Evolutionary conservation across 2,113 vertebrate genomes (phyloP).

Genomic region (Hippopotamus amphibius): DNA sequence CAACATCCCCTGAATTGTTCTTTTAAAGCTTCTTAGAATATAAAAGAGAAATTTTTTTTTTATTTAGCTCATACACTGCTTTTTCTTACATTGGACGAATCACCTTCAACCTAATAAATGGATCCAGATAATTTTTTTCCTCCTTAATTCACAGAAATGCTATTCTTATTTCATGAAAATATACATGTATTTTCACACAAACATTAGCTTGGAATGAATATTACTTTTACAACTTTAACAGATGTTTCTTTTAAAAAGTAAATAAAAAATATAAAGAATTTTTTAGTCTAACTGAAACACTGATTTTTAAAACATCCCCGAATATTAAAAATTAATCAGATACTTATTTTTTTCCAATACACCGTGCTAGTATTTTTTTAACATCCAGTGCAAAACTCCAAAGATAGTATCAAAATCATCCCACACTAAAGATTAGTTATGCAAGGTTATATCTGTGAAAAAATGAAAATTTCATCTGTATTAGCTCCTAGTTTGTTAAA

Average conservation of each 20-base stretch:
- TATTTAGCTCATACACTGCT: conserved; percentile 71
- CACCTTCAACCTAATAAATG: conserved; percentile 62
- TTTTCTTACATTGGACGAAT: conserved; percentile 81
- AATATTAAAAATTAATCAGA: conserved; percentile 81
- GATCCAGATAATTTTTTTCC: conserved; percentile 65
- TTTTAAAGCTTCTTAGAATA: conserved; percentile 87
- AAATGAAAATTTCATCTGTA: conserved; percentile 83
- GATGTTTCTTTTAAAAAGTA: conserved; percentile 78
- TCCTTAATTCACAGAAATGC: conserved; percentile 75
- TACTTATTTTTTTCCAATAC: conserved; percentile 77
- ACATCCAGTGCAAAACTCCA: conserved; percentile 90
- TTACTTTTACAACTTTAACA: conserved; percentile 77
- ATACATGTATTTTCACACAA: conserved; percentile 81
- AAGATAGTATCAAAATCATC: conserved; percentile 89
- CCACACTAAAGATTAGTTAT: conserved; percentile 86
- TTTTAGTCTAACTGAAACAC: conserved; percentile 78
- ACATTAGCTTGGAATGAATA: conserved; percentile 80
- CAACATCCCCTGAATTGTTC: conserved; percentile 81
- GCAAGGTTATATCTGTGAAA: conserved; percentile 83
- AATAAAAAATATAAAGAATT: conserved; percentile 80
- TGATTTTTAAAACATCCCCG: conserved; percentile 77
- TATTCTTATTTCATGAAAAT: conserved; percentile 73
- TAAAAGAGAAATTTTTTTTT: conserved; percentile 79
- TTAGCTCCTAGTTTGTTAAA: conserved; percentile 82
- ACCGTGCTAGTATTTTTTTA: conserved; percentile 81